These are phyloP conservation scores for Hemaris fuciformis DNA, from an alignment of 2,888 invertebrate species.

Conservation along the genomic window DNA sequence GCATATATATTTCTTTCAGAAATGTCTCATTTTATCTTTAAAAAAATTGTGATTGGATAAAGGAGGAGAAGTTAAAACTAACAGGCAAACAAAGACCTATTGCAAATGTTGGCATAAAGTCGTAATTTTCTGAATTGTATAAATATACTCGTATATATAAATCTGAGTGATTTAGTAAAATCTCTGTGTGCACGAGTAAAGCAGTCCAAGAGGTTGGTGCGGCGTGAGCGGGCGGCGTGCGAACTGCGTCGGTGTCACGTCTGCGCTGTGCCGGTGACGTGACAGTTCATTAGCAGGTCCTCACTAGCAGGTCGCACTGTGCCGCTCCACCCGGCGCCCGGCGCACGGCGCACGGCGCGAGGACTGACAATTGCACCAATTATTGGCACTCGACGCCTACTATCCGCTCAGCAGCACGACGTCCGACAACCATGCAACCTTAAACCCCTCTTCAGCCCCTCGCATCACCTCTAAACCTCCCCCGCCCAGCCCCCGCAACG, in stretches of 20 bases:
- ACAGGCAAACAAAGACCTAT: no score
- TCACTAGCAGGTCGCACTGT: background rate
- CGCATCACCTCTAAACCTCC: background rate
- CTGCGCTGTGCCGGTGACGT: background rate
- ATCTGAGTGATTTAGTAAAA: no score
- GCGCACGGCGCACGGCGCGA: background rate
- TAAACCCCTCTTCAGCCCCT: background rate
- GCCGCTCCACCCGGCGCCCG: background rate
- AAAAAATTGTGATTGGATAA: no score
- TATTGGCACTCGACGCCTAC: slow-evolving; percentile 28
- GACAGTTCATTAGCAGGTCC: background rate
- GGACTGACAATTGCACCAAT: slow-evolving; percentile 40
- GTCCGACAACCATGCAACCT: no score
- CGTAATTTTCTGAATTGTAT: no score
- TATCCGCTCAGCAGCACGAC: slow-evolving; percentile 21
- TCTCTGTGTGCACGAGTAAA: no score
- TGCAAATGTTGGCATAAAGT: no score
- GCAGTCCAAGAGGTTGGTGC: background rate
- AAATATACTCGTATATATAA: no score
- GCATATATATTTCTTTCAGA: no score
- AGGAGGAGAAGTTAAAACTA: no score
- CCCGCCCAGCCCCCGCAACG: slow-evolving; percentile 33
- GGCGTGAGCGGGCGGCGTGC: background rate
- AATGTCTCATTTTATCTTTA: no score
- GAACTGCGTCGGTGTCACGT: no score